Evolutionary conservation across 53 echinoderm and acorn worm species (phyloP).

Genomic region (Actinopyga echinites): DNA sequence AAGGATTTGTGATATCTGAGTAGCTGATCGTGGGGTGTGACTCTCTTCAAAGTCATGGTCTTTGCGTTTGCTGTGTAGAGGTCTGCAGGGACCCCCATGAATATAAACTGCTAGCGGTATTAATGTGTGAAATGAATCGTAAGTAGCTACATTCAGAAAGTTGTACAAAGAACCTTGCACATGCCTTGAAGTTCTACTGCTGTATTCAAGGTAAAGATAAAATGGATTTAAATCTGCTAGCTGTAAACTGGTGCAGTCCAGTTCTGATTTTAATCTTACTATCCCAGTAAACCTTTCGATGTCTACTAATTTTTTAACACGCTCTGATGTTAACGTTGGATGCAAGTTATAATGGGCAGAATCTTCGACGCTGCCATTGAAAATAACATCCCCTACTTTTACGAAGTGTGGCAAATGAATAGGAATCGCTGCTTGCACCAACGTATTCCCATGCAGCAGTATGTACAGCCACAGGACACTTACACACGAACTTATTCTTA

Average conservation of each 20-base stretch:
- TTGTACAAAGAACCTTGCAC: conserved; percentile 4
- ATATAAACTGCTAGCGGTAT: conserved; percentile 76
- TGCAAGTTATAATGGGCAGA: conserved; percentile 58
- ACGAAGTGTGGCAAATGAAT: conserved; percentile 65
- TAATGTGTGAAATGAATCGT: conserved; percentile 31
- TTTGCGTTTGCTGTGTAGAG: conserved; percentile 65
- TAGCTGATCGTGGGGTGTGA: conserved; percentile 54
- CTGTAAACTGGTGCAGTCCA: conserved; percentile 55
- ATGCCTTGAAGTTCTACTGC: conserved; percentile 54
- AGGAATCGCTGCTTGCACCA: conserved; percentile 52
- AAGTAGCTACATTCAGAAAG: conserved; percentile 23
- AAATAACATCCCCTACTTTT: conserved; percentile 54
- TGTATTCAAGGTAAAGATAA: conserved; percentile 72
- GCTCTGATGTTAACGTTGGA: conserved; percentile 58
- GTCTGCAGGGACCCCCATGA: conserved; percentile 81
- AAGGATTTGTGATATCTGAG: conserved; percentile 56
- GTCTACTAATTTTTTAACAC: conserved; percentile 62
- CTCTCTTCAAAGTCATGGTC: conserved; percentile 31
- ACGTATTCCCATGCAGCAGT: not conserved
- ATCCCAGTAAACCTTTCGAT: conserved; percentile 68
- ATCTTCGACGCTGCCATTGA: conserved; percentile 60
- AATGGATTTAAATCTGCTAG: conserved; percentile 71
- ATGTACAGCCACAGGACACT: conserved; percentile 25
- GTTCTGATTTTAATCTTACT: conserved; percentile 52
- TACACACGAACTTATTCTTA: not conserved